These are phyloP conservation scores for Burhinus bistriatus DNA, from an alignment of 2,113 vertebrate genomes.

Conservation along the genomic window DNA sequence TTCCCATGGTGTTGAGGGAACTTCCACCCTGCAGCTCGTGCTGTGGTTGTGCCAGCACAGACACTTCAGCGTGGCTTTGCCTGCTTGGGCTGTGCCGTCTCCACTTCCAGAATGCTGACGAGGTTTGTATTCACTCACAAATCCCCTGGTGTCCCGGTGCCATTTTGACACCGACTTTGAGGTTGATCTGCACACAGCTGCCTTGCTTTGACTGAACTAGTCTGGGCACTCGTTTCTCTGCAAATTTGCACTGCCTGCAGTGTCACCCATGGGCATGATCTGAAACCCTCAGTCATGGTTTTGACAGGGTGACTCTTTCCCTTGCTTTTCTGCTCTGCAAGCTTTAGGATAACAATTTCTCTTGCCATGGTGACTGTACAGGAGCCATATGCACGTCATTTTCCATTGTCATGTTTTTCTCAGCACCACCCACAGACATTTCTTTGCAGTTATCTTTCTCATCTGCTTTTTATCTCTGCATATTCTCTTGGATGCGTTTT, in stretches of 20 bases:
- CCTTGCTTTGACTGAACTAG: background rate
- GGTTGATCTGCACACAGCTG: background rate
- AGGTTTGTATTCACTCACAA: background rate
- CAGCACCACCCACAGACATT: background rate
- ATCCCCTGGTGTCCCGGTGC: background rate
- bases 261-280: background rate
- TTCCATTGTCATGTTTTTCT: background rate
- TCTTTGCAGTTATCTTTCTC: background rate
- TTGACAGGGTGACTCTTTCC: background rate
- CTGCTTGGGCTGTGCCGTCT: background rate
- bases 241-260: background rate
- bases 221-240: background rate
- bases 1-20: background rate
- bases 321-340: background rate
- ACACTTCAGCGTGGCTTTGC: background rate
- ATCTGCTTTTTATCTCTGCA: background rate
- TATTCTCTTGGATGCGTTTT: background rate
- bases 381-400: background rate
- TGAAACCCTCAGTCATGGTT: background rate
- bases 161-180: background rate
- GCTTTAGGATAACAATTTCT: background rate
- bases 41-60: background rate
- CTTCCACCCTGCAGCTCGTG: background rate
- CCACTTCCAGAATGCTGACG: rapidly evolving
- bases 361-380: background rate